Evolutionary conservation across 2,797 vertebrate species (phyloP).

Genomic region (Notolabrus celidotus): DNA sequence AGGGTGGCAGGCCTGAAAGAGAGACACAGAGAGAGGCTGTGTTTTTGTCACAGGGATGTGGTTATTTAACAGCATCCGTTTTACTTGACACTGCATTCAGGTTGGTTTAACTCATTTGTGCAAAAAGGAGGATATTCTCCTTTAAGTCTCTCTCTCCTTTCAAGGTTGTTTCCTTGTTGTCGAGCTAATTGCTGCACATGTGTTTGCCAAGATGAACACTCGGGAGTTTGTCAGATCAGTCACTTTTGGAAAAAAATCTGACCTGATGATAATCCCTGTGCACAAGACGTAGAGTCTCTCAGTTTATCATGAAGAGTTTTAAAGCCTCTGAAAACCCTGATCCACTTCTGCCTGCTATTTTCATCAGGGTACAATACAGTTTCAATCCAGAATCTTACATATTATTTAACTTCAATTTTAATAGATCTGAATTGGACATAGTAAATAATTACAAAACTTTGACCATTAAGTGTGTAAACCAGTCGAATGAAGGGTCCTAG

Average conservation of each 20-base stretch:
- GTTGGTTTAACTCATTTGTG: conserved; percentile 45
- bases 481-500: too few species aligned
- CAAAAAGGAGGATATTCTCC: conserved; percentile 60
- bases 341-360: too few species aligned
- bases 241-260: conserved; percentile 24
- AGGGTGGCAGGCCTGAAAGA: conserved; percentile 59
- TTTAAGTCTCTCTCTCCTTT: conserved; percentile 34
- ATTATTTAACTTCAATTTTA: too few species aligned
- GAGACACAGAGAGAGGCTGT: conserved; percentile 66
- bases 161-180: conserved; percentile 43
- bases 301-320: too few species aligned
- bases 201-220: conserved; percentile 14
- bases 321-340: too few species aligned
- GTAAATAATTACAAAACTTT: too few species aligned
- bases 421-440: too few species aligned
- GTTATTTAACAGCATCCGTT: conserved; percentile 63
- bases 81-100: conserved; percentile 43
- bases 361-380: too few species aligned
- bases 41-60: conserved; percentile 57
- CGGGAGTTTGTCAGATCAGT: conserved; percentile 4
- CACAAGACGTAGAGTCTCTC: background rate
- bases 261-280: background rate
- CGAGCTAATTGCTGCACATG: conserved; percentile 48
- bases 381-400: too few species aligned
- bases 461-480: too few species aligned